Base-by-base conservation (phyloP, 1,140 invertebrate genomes). In the Temnothorax curvispinosus region DNA sequence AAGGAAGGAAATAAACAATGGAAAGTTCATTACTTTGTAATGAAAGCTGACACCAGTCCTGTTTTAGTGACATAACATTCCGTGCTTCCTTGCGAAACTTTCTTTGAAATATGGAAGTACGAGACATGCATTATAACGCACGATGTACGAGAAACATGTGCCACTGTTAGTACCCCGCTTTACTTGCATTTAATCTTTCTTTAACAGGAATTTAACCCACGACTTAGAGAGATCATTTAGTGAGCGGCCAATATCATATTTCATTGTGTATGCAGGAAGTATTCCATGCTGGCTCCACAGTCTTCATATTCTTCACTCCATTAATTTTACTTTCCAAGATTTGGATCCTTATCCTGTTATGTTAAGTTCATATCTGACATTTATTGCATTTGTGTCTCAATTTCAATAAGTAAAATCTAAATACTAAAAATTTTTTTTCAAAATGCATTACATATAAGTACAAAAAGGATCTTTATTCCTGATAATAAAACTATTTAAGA, bases 21-120 rank as follows among this genome's bases (percentile, higher is more conserved):
- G 56, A 84, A 75, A 84, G 69, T 62, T 56, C 41, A 75, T 84
- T 84, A 84, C 21, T n/a, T 65, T 21, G 35, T 85, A 85, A 85
- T 85, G 35, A 38, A 85, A 13, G 47, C 65, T 47, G 50, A 65
- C 56, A 52, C 47, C 21, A 21, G 54, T 47, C 32, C 27, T 60
- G 32, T 44, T 84, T 75, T 44, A 15, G n/a, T 38, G 80, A 60
- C 32, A 41, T 38, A 74, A 84, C 69, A 21, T 62, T 50, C 15
- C 3, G 8, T 15, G 41, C 32, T 60, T 74, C 35, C 11, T 47
- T 41, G 8, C 3, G 11, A 47, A 75, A 84, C 15, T 81, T 74
- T 71, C 54, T 35, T 58, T 2, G 80, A 27, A 58, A 74, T 18
- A 32, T 21, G 32, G 7, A 38, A 65, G 3, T 71, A 44, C 32